These are phyloP conservation scores for Crematogaster levior DNA, from an alignment of 2,888 invertebrate species.

Conservation along the genomic window DNA sequence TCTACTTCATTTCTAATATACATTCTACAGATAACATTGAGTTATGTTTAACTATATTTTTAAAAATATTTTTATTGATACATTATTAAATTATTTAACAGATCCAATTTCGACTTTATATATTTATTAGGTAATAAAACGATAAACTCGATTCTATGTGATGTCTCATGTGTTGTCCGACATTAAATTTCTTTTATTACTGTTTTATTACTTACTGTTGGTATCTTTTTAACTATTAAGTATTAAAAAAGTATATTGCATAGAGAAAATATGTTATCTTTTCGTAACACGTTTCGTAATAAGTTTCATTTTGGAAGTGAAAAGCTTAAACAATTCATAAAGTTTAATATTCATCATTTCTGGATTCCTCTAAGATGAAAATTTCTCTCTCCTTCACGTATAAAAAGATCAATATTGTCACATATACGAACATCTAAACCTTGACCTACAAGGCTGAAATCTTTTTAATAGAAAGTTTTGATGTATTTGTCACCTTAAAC, in stretches of 20 bases:
- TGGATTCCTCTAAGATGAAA: neutral
- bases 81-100: neutral
- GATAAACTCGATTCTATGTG: no score
- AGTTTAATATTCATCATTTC: slow-evolving; percentile 1
- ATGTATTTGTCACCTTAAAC: neutral
- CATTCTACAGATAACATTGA: neutral
- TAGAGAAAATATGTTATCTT: neutral
- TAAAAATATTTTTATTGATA: neutral
- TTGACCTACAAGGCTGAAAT: slow-evolving; percentile 13
- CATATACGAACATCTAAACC: neutral
- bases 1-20: neutral
- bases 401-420: neutral
- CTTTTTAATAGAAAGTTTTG: neutral
- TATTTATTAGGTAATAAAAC: neutral
- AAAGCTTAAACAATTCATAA: neutral
- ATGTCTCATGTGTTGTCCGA: neutral
- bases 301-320: neutral
- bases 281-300: neutral
- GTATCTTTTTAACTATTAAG: neutral
- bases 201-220: no score
- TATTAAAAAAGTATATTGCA: neutral
- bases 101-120: neutral
- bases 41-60: neutral
- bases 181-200: neutral
- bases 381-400: neutral